phyloP scores from a whole-genome alignment of 2,888 invertebrate species.

The Craniophora ligustri region DNA sequence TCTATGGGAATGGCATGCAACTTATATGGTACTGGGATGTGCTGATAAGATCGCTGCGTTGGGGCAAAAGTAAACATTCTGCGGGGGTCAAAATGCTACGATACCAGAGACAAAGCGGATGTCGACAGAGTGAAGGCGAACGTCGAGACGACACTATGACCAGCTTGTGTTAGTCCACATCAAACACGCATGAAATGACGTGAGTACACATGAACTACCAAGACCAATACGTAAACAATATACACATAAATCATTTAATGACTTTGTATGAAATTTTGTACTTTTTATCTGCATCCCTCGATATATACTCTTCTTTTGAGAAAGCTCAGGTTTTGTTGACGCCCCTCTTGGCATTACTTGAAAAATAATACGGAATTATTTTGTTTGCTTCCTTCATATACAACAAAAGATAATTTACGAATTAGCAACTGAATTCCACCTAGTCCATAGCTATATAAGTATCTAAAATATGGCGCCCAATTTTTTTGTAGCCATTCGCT shows the following conservation, averaged over 20 bases:
- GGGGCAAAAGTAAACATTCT: constrained; percentile 77
- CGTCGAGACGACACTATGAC: constrained; percentile 70
- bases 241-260: constrained; percentile 72
- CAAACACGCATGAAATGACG: constrained; percentile 81
- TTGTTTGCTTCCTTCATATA: constrained; percentile 39
- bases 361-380: constrained; percentile 77
- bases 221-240: constrained; percentile 77
- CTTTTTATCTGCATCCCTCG: constrained; percentile 71
- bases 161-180: constrained; percentile 82
- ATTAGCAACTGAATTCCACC: neutral
- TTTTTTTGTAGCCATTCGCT: neutral
- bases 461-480: neutral
- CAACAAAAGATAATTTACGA: constrained; percentile 4
- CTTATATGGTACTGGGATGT: constrained; percentile 72
- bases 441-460: neutral
- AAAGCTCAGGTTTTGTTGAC: constrained; percentile 78
- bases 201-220: constrained; percentile 82
- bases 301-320: constrained; percentile 68
- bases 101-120: constrained; percentile 82
- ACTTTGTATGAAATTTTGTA: constrained; percentile 70
- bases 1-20: constrained; percentile 80
- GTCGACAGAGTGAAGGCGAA: constrained; percentile 75
- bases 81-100: constrained; percentile 83
- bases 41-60: constrained; percentile 80
- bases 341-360: constrained; percentile 84